Evolutionary conservation across 2,797 vertebrate genomes (phyloP).

Genomic region (Tarsius wallacei): DNA sequence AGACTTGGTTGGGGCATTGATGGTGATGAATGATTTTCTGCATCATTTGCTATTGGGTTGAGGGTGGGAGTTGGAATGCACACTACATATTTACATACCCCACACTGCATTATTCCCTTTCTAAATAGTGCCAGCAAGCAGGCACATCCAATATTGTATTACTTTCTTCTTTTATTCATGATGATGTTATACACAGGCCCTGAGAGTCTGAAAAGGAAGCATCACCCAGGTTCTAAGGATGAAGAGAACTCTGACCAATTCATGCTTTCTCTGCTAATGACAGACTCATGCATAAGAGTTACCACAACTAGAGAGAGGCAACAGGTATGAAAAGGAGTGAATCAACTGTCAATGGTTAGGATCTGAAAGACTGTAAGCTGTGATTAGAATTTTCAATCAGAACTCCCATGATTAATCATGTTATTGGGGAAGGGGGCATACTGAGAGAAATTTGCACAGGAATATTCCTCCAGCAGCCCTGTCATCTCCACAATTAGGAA

Average conservation of each 20-base stretch:
- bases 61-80: not conserved
- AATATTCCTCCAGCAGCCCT: not conserved
- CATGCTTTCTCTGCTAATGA: constrained; percentile 93
- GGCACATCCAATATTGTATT: constrained; percentile 82
- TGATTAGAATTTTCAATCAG: constrained; percentile 95
- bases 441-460: not conserved
- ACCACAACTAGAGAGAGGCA: constrained; percentile 90
- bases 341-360: constrained; percentile 93
- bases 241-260: constrained; percentile 89
- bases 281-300: constrained; percentile 90
- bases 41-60: not conserved
- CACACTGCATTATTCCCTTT: constrained; percentile 86
- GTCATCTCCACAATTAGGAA: not conserved
- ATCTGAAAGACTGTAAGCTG: constrained; percentile 92
- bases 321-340: constrained; percentile 94
- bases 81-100: constrained; percentile 82
- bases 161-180: constrained; percentile 90
- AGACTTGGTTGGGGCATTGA: not conserved
- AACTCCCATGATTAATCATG: constrained; percentile 87
- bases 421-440: not conserved
- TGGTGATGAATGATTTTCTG: constrained; percentile 50
- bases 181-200: constrained; percentile 85
- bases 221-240: constrained; percentile 89
- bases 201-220: constrained; percentile 86
- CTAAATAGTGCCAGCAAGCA: constrained; percentile 85